phyloP scores from a whole-genome alignment of 1,140 invertebrate genomes.

The Myzus persicae region DNA sequence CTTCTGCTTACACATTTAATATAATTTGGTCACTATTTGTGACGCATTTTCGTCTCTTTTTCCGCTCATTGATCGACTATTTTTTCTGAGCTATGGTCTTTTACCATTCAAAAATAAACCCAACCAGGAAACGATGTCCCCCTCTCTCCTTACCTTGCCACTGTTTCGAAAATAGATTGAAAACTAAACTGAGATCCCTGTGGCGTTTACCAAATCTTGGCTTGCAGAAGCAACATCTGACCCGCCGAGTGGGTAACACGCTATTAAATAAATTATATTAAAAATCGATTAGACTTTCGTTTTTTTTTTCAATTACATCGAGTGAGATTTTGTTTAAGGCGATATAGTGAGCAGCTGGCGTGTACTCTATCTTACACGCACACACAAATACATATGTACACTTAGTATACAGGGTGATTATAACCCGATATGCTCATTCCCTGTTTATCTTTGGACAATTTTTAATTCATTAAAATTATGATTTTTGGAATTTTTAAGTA shows the following conservation, averaged over 20 bases:
- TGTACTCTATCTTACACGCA: neutral
- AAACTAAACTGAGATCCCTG: neutral
- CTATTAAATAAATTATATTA: slow-evolving; percentile 16
- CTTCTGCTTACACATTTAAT: neutral
- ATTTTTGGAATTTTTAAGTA: too few relatives aligned
- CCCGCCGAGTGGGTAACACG: neutral
- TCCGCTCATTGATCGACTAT: neutral
- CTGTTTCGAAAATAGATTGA: neutral
- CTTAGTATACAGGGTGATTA: neutral
- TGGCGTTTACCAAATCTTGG: neutral
- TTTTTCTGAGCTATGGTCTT: neutral
- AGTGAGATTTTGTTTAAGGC: neutral
- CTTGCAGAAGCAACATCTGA: neutral
- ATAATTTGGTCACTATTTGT: neutral
- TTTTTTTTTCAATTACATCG: neutral
- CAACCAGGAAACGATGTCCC: neutral
- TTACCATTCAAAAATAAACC: neutral
- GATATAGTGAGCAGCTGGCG: neutral
- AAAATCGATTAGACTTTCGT: neutral
- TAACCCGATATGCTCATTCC: neutral
- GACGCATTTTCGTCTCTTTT: neutral
- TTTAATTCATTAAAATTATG: too few relatives aligned
- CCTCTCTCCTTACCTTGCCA: neutral
- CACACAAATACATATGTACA: neutral
- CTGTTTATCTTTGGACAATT: too few relatives aligned